Evolutionary conservation across 2,888 invertebrate genomes (phyloP), one percentile per base, ranked within the genome.

Genomic region (Lepidocyrtinus sp.): DNA sequence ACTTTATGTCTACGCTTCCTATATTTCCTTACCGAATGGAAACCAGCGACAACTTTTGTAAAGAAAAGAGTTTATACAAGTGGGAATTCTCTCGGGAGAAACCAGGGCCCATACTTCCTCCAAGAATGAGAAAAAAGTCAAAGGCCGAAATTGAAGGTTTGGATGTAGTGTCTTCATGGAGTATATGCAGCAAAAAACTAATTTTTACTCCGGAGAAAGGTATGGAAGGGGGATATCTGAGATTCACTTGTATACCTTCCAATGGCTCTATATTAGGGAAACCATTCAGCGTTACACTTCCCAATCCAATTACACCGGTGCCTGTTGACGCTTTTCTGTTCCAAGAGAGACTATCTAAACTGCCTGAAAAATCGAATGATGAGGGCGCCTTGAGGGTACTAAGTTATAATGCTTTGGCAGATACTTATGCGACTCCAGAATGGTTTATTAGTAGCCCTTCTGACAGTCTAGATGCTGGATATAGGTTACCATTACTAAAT

Each of bases 361-460:
- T 85, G 36, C 26, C 72, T 59, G 62, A 85, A 70, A 75, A 87
- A 82, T 71, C 70, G 69, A 59, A 63, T 78, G 75, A 83, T 2
- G 46, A 46, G 17, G 78, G 77, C 61, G 68, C 27, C 87, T 93
- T 96, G 87, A 91, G 98, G 67, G 92, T 97, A 81, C 92, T 96
- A 2, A 92, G 93, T 0, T 98, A 98, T 88, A 98, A 98, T 88
- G 93, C 98, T 86, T 90, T 99, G 85, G 98, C 98, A 2, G 95
- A 97, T 90, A 89, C 94, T 25, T 99, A 98, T 89, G 94, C 96
- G 82, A 95, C 96, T 88, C 94, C 96, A 0, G 95, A 95, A 82
- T 92, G 86, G 86, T 86, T 86, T 61, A 68, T 94, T 0, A 95
- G 97, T 87, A 98, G 98, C 88, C 94, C 96, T 7, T 90, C 93